Evolutionary conservation across 92 coral and sea anemone genomes (phyloP), one percentile per base, ranked within the genome.

Genomic region (Anthopleura xanthogrammica): DNA sequence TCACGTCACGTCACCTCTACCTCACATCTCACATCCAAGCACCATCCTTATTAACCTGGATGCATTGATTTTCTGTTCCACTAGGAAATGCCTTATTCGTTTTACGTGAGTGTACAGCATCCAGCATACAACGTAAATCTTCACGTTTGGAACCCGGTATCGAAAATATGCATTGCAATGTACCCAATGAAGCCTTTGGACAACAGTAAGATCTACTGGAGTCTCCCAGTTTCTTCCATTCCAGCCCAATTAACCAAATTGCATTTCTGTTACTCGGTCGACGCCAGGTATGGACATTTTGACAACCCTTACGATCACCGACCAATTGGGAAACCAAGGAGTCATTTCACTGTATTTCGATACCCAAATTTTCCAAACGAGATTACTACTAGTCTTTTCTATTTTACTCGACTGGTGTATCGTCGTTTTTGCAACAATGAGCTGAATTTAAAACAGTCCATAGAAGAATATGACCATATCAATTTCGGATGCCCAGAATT

Each of bases 381-480:
- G 16, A 12, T 43, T 24, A 7, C 12, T 8, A 24, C n/a, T 70
- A 77, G 66, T 1, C 77, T 46, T 7, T 81, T 66, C 40, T 70
- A 60, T 75, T 81, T 81, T 70, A 77, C 57, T 48, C 65, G 68
- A 8, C 23, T 58, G 42, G 77, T 81, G 3, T 81, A 68, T 20
- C 0, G 50, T 81, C 77, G 48, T 23, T 43, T 81, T 76, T 68
- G 77, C 43, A 46, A 23, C 5, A 75, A 58, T 1, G 62, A 65
- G 65, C 43, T 81, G 13, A 68, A 43, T 17, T 75, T 81, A 14
- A 14, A 50, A 41, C 65, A 70, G 4, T 46, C 84, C 4, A 14
- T 81, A 39, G 46, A 68, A 16, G 84, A 81, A 36, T 81, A 81
- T 36, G 84, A 66, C 48, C 77, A 22, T 2, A 70, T 81, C n/a